Evolutionary conservation across 1,140 invertebrate species (phyloP).

Genomic region (Limonius californicus): DNA sequence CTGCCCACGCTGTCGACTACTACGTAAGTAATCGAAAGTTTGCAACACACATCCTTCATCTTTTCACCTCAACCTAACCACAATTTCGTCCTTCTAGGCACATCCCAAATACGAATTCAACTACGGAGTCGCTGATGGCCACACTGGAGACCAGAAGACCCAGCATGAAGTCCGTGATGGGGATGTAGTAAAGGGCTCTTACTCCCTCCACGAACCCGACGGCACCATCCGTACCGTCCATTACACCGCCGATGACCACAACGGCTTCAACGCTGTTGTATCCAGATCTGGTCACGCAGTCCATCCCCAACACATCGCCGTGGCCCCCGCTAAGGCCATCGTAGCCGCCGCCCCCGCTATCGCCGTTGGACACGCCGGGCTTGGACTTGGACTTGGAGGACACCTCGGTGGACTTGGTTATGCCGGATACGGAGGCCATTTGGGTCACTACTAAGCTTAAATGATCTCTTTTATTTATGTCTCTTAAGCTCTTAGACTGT

Average conservation of each 20-base stretch:
- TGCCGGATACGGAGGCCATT: not conserved
- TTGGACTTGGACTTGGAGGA: not conserved
- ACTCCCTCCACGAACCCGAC: conserved; percentile 27
- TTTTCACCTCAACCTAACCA: not conserved
- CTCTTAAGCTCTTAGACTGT: not conserved
- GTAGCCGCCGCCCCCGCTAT: not conserved
- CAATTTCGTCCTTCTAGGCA: conserved; percentile 33
- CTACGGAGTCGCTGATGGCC: conserved; percentile 64
- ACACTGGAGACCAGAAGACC: conserved; percentile 64
- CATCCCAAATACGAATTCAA: conserved; percentile 64
- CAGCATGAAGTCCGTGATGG: conserved; percentile 60
- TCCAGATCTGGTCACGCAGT: conserved; percentile 24
- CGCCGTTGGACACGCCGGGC: not conserved
- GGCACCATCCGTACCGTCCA: conserved; percentile 35
- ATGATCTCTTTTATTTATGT: not conserved
- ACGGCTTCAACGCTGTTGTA: conserved; percentile 43
- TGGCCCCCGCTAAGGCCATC: conserved; percentile 4
- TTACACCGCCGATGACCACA: conserved; percentile 37
- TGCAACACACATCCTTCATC: too few relatives aligned
- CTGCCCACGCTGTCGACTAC: conserved; percentile 32
- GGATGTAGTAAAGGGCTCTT: conserved; percentile 9
- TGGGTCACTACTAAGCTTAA: not conserved
- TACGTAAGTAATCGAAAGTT: conserved; percentile 17
- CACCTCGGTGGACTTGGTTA: not conserved
- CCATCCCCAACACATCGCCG: not conserved